Evolutionary conservation across 2,888 invertebrate species (phyloP).

Genomic region (Pyralis farinalis): DNA sequence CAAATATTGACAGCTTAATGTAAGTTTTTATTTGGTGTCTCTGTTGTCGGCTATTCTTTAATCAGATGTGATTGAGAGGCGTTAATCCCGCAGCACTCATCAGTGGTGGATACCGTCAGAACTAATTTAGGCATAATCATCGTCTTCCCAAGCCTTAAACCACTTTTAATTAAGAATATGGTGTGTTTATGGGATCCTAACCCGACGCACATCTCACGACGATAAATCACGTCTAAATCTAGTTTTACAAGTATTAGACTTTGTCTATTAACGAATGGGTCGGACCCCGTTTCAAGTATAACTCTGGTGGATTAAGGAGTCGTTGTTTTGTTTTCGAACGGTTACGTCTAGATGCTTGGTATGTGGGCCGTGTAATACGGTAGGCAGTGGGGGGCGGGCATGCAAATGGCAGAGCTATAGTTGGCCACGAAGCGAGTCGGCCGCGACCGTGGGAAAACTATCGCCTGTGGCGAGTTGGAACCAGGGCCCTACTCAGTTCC

Average conservation of each 20-base stretch:
- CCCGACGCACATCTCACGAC: slow-evolving; percentile 6
- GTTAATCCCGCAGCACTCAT: slow-evolving; percentile 2
- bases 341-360: slow-evolving; percentile 23
- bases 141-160: neutral
- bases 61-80: neutral
- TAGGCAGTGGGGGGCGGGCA: slow-evolving; percentile 67
- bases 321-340: slow-evolving; percentile 15
- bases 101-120: slow-evolving; percentile 1
- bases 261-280: slow-evolving; percentile 53
- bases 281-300: slow-evolving; percentile 36
- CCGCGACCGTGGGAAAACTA: slow-evolving; percentile 79
- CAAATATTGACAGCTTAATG: no score
- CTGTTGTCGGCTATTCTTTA: neutral
- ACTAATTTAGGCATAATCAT: slow-evolving; percentile 11
- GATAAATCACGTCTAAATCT: slow-evolving; percentile 32
- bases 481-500: slow-evolving; percentile 49
- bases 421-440: slow-evolving; percentile 66
- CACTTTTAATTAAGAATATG: slow-evolving; percentile 1
- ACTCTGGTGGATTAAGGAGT: slow-evolving; percentile 34
- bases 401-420: slow-evolving; percentile 77
- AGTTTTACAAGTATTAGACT: slow-evolving; percentile 41
- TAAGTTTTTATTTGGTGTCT: no score
- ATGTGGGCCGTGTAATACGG: slow-evolving; percentile 62
- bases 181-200: neutral
- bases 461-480: slow-evolving; percentile 72